Evolutionary conservation across 2,888 invertebrate species (phyloP), one percentile per base, ranked within the genome.

Genomic region (Rhingia rostrata): DNA sequence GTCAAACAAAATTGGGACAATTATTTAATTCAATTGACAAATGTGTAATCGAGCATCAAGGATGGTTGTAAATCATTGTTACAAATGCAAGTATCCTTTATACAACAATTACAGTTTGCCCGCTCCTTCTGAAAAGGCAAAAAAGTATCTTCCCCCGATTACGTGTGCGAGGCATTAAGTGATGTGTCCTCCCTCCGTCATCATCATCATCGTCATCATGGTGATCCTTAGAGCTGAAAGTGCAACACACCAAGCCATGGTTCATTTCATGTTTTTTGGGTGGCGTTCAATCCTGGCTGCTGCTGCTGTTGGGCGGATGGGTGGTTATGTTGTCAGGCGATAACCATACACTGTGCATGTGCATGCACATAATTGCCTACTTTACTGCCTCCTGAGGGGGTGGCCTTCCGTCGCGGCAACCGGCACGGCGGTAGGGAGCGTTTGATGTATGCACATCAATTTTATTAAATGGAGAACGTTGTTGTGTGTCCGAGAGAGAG

Each of bases 301-400:
- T 30, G 14, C 10, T 43, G 12, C n/a, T 6, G 7, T 33, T 51
- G 33, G 54, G 43, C 2, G 22, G 67, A 10, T 35, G 43, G 54
- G 6, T 45, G 49, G 63, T 58, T 37, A n/a, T 60, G 33, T 47
- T 47, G 64, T 33, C 47, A 75, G 60, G 22, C 22, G 66, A 75
- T 37, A 60, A 43, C n/a, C 30, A 30, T 22, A 51, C 61, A 51
- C 60, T 37, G 14, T 75, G 56, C 74, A 75, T 75, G 69, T 69
- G 63, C 69, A 77, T 77, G 77, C 69, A 77, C 77, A 77, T 77
- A 77, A 77, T 77, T 77, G 77, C 77, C 77, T 63, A 69, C 67
- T 75, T 75, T 69, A 63, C 69, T 22, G 41, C 30, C 1, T 7
- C 41, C 10, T 10, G 30, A 10, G 30, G 37, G 22, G 22, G 22